Percentiles rank a stretch among this genome's conserved stretches.
Evolutionary conservation across 53 echinoderm and acorn worm genomes (phyloP).

Genomic region (Stichopus horrens): DNA sequence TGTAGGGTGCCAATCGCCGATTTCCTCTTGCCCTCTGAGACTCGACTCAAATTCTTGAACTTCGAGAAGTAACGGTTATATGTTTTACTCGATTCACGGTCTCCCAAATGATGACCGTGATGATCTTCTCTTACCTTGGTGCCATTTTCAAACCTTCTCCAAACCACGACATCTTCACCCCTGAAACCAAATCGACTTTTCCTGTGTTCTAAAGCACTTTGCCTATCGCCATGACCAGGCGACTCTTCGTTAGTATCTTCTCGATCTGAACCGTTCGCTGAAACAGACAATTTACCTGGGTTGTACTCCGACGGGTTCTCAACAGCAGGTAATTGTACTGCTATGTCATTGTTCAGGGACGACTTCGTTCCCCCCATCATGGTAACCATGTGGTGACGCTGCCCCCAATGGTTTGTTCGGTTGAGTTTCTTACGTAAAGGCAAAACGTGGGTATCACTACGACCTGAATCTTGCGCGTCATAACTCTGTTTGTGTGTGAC

Average conservation of each 20-base stretch:
- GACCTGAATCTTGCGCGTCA: not conserved
- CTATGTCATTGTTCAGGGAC: not conserved
- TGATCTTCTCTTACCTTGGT: not conserved
- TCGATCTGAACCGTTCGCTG: not conserved
- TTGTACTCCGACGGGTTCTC: not conserved
- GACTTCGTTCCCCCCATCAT: not conserved
- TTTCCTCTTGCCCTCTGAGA: not conserved
- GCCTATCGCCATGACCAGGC: not conserved
- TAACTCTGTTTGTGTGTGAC: not conserved
- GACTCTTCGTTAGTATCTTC: not conserved
- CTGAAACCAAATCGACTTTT: constrained; percentile 32
- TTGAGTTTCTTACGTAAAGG: not conserved
- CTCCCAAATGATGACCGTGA: not conserved
- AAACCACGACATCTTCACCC: constrained; percentile 34
- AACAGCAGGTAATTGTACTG: not conserved
- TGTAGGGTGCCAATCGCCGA: not conserved
- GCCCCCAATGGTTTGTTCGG: not conserved
- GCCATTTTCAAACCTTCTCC: not conserved
- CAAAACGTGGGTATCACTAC: not conserved
- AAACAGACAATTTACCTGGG: not conserved
- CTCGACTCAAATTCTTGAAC: not conserved
- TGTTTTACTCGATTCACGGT: not conserved
- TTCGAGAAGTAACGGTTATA: not conserved
- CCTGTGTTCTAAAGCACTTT: not conserved
- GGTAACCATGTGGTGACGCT: not conserved